Evolutionary conservation across 2,888 invertebrate genomes (phyloP), one percentile per base, ranked within the genome.

Genomic region (Phengaris arion): DNA sequence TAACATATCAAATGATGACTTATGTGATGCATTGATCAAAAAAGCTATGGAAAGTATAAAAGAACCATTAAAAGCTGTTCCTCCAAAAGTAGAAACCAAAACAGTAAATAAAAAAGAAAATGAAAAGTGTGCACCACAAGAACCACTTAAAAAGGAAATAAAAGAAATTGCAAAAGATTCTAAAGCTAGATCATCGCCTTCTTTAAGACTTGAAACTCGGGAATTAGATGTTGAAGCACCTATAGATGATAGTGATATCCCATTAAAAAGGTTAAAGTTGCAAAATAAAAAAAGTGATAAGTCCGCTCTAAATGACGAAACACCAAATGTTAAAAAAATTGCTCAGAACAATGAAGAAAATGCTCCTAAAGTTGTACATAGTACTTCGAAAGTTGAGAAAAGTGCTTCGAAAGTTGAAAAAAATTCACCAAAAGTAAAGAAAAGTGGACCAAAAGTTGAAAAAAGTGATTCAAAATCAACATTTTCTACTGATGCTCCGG

Each of bases 1-100:
- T 0, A 92, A 93, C 68, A 86, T 92, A 80, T 88, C 92, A 0
- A 94, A 94, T 83, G 92, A 93, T 81, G 91, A 92, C 77, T 90
- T 93, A 74, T 94, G 94, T 82, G 87, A 94, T 82, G 92, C 92
- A 13, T 79, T 93, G 46, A 90, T 94, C 68, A 88, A 91, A 81
- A 92, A 90, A 81, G 94, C 94, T 6, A 90, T 94, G 88, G 91
- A 89, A 79, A 88, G 91, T 75, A 89, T 93, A 22, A 88, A 86
- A 81, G 85, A 85, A 75, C 72, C 72, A 35, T 52, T 72, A 54
- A 84, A 89, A 74, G 86, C 87, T 57, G 54, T 85, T 7, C 83
- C 83, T 76, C 73, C 81, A 55, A 77, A 82, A 68, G 84, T 85
- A 74, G 80, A 81, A 22, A 74, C 59, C 68, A 82, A 77, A 74